Evolutionary conservation across 2,888 invertebrate genomes (phyloP), one percentile per base, ranked within the genome.

Genomic region (Ceramica pisi): DNA sequence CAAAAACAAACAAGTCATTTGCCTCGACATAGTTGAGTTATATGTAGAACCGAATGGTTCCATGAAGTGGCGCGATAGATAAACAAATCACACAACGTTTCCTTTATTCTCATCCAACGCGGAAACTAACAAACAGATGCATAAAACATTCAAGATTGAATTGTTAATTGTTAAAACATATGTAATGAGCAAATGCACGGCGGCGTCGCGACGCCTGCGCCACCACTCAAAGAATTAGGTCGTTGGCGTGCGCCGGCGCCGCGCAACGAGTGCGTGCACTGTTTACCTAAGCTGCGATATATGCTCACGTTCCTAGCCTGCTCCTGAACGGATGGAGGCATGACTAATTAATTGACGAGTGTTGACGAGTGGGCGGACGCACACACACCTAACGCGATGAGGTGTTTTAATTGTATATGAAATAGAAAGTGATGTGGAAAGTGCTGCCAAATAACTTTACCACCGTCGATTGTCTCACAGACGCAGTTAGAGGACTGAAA

Each of bases 191-290:
- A 72, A 85, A 67, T 84, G 79, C 62, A 78, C 66, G 64, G 83
- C 82, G 80, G 80, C 82, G 84, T 80, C 73, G 80, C 78, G 85
- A 83, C 89, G 88, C 81, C 84, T 80, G 83, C 78, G 78, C 79
- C 78, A 64, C 73, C 82, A 82, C 85, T 84, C 76, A 63, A 76
- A 78, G 88, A 93, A 92, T 91, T 92, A 87, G 93, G 93, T 93
- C 93, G 91, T 68, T 82, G 86, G 81, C 86, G 84, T 88, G 91
- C 92, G 94, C 92, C 90, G 93, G 93, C 94, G 94, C 92, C 92
- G 91, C 77, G 78, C 87, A 84, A 88, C 85, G 89, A 90, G 91
- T 90, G 92, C 93, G 90, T 91, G 89, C 79, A 84, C 87, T 89
- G 90, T 89, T 90, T 89, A 88, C 90, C 87, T 88, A 89, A 89